Evolutionary conservation across 2,888 invertebrate genomes (phyloP).

Genomic region (Agapostemon virescens): DNA sequence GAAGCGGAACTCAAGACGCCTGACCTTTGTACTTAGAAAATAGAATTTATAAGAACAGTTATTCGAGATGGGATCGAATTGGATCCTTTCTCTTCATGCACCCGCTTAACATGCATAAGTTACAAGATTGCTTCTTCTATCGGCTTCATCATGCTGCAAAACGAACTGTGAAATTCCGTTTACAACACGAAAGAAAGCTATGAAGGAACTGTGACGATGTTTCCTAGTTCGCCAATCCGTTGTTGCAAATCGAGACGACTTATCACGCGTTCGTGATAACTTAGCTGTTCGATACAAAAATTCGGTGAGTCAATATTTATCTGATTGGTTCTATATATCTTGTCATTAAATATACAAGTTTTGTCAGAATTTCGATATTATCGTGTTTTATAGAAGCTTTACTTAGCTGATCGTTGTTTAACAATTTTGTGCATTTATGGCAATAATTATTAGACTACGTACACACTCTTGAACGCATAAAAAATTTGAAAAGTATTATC

Average conservation of each 20-base stretch:
- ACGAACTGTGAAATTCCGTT: neutral
- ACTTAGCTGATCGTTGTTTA: too few relatives aligned
- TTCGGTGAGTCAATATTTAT: too few relatives aligned
- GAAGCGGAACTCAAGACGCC: neutral
- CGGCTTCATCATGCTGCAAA: neutral
- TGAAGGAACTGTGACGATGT: neutral
- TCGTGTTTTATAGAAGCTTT: too few relatives aligned
- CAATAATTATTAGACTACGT: too few relatives aligned
- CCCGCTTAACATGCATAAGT: neutral
- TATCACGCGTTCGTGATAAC: neutral
- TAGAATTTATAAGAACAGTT: conserved; percentile 14
- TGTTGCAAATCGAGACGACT: neutral
- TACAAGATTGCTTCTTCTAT: neutral
- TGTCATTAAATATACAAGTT: too few relatives aligned
- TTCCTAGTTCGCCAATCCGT: neutral
- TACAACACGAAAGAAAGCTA: neutral
- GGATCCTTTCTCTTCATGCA: conserved; percentile 14
- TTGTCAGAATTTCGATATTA: too few relatives aligned
- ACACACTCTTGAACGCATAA: too few relatives aligned
- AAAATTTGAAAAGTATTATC: too few relatives aligned
- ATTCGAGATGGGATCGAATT: conserved; percentile 12
- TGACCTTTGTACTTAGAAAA: conserved; percentile 12
- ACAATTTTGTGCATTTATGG: too few relatives aligned
- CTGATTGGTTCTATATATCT: too few relatives aligned
- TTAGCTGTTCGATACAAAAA: neutral